These are phyloP conservation scores for Augochlorella aurata DNA, from an alignment of 2,888 invertebrate genomes.

Conservation along the genomic window DNA sequence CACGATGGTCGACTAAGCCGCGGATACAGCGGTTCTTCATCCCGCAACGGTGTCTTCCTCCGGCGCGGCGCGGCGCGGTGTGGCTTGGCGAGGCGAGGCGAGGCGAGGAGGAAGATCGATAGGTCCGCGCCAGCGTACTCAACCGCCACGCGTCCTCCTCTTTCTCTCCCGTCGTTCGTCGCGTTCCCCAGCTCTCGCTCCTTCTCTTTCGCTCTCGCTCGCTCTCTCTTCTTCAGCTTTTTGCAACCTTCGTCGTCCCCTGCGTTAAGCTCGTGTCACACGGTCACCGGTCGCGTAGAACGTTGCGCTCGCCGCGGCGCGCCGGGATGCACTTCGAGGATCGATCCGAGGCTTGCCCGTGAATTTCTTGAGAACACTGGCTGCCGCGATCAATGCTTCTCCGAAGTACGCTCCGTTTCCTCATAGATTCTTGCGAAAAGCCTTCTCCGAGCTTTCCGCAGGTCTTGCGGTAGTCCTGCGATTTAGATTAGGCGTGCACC, in stretches of 20 bases:
- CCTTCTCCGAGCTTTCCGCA: too few species aligned
- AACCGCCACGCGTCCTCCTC: conserved; percentile 39
- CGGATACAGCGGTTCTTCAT: conserved; percentile 68
- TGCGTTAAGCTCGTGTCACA: conserved; percentile 42
- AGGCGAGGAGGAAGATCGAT: conserved; percentile 67
- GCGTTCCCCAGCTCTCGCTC: not conserved
- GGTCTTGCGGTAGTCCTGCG: too few species aligned
- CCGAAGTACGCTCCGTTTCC: not conserved
- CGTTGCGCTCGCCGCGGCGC: conserved; percentile 29
- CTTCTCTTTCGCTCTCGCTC: conserved; percentile 8
- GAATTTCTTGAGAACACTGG: conserved; percentile 25
- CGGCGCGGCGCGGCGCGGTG: conserved; percentile 12
- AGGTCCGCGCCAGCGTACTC: conserved; percentile 76
- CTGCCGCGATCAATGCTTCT: not conserved
- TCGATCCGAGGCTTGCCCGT: conserved; percentile 52
- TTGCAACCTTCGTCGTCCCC: conserved; percentile 22
- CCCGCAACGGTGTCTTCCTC: conserved; percentile 68
- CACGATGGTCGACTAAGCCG: conserved; percentile 72
- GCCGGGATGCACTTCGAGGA: conserved; percentile 34
- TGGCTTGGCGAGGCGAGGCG: too few species aligned
- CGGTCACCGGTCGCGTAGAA: conserved; percentile 43
- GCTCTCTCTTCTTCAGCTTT: conserved; percentile 23
- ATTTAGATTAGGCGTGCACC: not conserved
- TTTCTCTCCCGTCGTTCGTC: conserved; percentile 23
- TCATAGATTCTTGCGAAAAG: not conserved